Evolutionary conservation across 2,113 vertebrate species (phyloP), one percentile per base, ranked within the genome.

Genomic region (Pterocles orientalis): DNA sequence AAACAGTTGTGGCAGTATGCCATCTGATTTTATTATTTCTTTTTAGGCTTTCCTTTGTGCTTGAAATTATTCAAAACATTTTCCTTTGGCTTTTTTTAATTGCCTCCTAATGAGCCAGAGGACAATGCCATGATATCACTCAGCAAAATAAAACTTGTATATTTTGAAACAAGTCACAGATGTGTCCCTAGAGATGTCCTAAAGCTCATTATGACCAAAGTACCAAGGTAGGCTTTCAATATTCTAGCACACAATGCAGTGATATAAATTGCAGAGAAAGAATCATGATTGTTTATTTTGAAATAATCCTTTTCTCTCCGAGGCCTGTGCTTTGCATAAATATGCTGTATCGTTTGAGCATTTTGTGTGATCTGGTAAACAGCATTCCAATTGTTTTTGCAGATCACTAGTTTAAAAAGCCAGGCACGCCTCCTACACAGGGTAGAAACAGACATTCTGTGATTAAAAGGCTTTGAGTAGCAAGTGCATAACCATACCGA

Each of bases 11-110:
- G 87, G 61, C 48, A 85, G 64, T 48, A 66, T 95, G 78, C 84
- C 86, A 82, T 14, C 65, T 89, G 29, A 47, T 47, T 71, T 71
- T 48, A 57, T 68, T 73, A 86, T 83, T 90, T 84, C 84, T 94
- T 64, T 84, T 88, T 48, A 41, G 94, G 54, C 84, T 11, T 68
- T 69, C 4, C 31, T 94, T 80, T 82, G 34, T 54, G 33, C 50
- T 88, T 96, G 65, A 93, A 97, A 95, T 95, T 94, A 92, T 96
- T 97, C 28, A 90, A 72, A 86, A 36, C 18, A 6, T 62, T 94
- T 92, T 90, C 86, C 53, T 94, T 69, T 61, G 17, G 1, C 5
- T 16, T 36, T 43, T 86, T 92, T 23, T 86, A 41, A 26, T 70
- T 85, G 56, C 18, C 10, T 88, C 6, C 68, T 85, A 83, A 70